phyloP scores from a whole-genome alignment of 2,113 vertebrate species.

The Solea senegalensis region DNA sequence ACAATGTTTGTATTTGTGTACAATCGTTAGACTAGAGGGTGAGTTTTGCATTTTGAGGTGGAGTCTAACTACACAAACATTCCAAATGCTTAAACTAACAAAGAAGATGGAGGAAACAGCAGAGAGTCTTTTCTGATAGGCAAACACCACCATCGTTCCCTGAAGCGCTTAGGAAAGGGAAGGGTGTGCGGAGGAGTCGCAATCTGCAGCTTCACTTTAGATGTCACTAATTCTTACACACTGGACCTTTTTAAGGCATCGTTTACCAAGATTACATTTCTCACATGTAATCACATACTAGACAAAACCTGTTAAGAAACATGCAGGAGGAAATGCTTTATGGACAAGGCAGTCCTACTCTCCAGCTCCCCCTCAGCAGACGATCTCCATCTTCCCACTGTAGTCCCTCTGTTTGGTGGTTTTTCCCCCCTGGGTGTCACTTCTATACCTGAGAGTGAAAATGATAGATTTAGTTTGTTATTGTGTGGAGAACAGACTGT shows the following conservation, averaged over 20 bases:
- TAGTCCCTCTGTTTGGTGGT: constrained; percentile 48
- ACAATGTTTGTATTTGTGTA: too few species aligned
- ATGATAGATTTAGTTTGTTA: constrained; percentile 26
- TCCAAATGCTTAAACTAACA: too few species aligned
- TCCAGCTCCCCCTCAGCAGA: constrained; percentile 29
- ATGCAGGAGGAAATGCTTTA: constrained; percentile 63
- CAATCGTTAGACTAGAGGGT: too few species aligned
- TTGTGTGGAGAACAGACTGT: constrained; percentile 14
- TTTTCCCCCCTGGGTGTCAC: constrained; percentile 34
- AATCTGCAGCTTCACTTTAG: neutral
- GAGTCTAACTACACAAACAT: too few species aligned
- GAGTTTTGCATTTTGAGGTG: too few species aligned
- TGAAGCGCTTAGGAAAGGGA: too few species aligned
- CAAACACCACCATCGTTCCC: too few species aligned
- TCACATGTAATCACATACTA: neutral
- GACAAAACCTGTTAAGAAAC: constrained; percentile 1
- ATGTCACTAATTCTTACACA: neutral
- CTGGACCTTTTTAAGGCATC: neutral
- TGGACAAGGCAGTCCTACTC: constrained; percentile 52
- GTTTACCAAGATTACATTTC: neutral
- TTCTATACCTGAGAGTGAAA: constrained; percentile 29
- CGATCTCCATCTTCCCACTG: constrained; percentile 49
- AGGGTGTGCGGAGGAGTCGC: too few species aligned
- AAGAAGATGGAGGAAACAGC: too few species aligned
- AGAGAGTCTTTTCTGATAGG: too few species aligned